phyloP scores from a whole-genome alignment of 2,888 invertebrate genomes.

The Petrophora chlorosata region DNA sequence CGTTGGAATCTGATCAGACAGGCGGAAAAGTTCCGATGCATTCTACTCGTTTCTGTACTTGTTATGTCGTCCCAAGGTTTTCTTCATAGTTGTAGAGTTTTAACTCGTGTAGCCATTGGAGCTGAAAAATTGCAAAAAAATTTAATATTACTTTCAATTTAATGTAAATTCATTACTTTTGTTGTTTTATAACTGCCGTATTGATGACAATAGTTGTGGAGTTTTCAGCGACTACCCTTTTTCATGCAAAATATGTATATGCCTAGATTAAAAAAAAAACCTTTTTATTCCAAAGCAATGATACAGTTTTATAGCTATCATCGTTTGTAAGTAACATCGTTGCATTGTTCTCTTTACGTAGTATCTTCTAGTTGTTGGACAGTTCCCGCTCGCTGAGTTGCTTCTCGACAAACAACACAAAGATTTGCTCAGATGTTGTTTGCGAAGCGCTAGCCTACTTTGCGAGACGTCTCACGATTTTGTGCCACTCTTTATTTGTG shows the following conservation, averaged over 20 bases:
- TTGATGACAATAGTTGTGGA: too few species aligned
- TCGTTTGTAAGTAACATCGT: too few species aligned
- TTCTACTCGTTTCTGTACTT: neutral
- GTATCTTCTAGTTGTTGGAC: neutral
- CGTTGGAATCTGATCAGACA: constrained; percentile 4
- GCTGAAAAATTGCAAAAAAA: too few species aligned
- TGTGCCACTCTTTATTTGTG: constrained; percentile 3
- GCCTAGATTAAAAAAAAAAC: too few species aligned
- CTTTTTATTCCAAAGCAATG: too few species aligned
- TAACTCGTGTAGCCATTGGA: too few species aligned
- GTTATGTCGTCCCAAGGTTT: neutral
- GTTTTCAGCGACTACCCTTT: too few species aligned
- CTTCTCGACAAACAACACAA: neutral
- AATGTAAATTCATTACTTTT: too few species aligned
- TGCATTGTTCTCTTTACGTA: neutral
- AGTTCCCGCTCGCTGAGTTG: neutral
- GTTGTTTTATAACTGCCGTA: too few species aligned
- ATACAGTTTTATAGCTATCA: too few species aligned
- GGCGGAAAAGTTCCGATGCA: constrained; percentile 7
- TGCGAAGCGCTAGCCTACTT: constrained; percentile 5
- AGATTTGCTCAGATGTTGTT: constrained; percentile 10
- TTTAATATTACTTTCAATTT: too few species aligned
- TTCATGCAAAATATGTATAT: too few species aligned
- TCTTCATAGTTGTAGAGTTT: neutral
- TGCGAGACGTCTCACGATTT: constrained; percentile 2